phyloP scores from a whole-genome alignment of 1,140 invertebrate species.

The Penaeus japonicus region DNA sequence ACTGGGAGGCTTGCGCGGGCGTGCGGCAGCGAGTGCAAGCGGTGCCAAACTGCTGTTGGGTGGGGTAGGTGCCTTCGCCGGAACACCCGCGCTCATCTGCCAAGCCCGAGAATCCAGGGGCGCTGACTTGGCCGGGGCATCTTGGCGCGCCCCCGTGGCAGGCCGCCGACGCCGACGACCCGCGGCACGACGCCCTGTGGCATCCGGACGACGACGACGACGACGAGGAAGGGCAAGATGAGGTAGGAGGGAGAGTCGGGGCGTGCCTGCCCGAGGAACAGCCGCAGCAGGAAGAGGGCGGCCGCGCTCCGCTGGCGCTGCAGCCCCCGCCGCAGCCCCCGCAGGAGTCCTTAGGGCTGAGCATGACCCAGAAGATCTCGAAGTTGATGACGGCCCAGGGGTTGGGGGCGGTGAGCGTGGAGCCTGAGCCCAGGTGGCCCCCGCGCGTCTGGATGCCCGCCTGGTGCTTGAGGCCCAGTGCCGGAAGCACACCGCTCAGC shows the following conservation, averaged over 20 bases:
- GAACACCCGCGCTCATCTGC: no score
- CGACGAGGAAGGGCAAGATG: background rate
- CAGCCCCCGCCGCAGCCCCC: background rate
- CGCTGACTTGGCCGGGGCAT: no score
- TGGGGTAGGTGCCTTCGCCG: no score
- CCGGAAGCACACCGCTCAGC: constrained; percentile 31
- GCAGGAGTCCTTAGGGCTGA: constrained; percentile 41
- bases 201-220: background rate
- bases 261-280: background rate
- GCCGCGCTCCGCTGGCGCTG: background rate
- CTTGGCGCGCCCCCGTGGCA: no score
- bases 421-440: constrained; percentile 28
- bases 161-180: no score
- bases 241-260: background rate
- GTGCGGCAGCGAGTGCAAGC: no score
- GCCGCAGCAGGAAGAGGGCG: background rate
- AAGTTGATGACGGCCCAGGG: constrained; percentile 57
- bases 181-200: background rate
- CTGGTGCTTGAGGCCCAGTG: constrained; percentile 17
- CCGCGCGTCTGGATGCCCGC: background rate
- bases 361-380: constrained; percentile 50
- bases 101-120: no score
- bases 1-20: no score
- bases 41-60: no score
- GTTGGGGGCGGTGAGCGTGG: constrained; percentile 31